phyloP scores from a whole-genome alignment of 2,888 invertebrate species.

The Drosophila mettleri region DNA sequence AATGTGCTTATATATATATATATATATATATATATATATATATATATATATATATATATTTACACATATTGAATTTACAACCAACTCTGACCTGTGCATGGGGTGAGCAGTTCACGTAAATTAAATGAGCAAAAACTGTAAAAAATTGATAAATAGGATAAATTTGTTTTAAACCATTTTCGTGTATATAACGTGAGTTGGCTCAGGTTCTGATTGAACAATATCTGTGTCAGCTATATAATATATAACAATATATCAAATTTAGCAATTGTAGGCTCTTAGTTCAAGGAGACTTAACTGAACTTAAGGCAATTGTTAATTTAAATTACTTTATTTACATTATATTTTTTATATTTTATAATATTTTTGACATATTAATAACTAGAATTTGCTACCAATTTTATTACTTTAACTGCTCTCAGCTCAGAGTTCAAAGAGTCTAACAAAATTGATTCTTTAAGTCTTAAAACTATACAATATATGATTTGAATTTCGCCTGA shows the following conservation, averaged over 20 bases:
- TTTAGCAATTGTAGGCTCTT: no score
- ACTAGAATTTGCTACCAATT: no score
- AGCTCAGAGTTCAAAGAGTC: no score
- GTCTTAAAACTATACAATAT: no score
- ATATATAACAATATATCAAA: not conserved
- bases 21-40: not conserved
- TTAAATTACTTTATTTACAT: no score
- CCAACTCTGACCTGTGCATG: not conserved
- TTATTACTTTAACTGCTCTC: no score
- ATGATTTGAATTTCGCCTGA: no score
- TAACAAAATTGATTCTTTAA: no score
- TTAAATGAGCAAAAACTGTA: slow-evolving; percentile 2
- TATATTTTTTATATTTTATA: no score
- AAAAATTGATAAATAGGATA: not conserved
- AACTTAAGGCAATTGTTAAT: no score
- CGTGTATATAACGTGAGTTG: not conserved
- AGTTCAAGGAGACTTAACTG: not conserved
- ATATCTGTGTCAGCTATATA: not conserved
- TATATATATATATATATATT: not conserved
- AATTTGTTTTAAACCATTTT: not conserved
- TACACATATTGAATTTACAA: not conserved
- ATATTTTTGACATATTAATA: no score
- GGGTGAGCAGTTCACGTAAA: not conserved
- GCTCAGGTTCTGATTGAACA: not conserved
- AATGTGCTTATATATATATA: slow-evolving; percentile 1